These are phyloP conservation scores for Rhagoletis pomonella DNA, from an alignment of 1,140 invertebrate genomes.

Conservation along the genomic window DNA sequence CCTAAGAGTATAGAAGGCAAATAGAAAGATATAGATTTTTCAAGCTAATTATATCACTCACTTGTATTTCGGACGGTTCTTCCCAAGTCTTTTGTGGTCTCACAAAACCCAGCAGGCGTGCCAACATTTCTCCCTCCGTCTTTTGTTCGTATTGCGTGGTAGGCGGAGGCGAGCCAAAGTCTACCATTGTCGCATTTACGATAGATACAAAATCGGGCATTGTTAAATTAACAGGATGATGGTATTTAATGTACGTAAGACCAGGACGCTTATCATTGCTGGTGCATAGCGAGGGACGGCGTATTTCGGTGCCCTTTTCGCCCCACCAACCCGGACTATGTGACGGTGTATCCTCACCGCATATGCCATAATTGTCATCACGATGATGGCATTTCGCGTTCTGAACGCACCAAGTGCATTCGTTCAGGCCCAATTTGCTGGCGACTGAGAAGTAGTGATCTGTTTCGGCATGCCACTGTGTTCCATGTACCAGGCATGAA, in stretches of 20 bases:
- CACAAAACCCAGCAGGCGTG: conserved; percentile 85
- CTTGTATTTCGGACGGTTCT: conserved; percentile 81
- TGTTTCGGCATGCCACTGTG: conserved; percentile 69
- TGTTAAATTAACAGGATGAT: conserved; percentile 87
- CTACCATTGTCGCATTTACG: conserved; percentile 88
- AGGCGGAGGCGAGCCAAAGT: conserved; percentile 81
- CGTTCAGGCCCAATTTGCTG: conserved; percentile 83
- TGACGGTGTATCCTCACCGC: conserved; percentile 86
- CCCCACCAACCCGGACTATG: conserved; percentile 93
- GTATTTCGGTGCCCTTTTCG: conserved; percentile 85
- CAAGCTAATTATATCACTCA: background rate
- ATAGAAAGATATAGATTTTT: conserved; percentile 55
- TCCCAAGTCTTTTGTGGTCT: conserved; percentile 84
- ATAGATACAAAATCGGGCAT: conserved; percentile 91
- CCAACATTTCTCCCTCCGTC: conserved; percentile 83
- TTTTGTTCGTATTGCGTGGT: conserved; percentile 80
- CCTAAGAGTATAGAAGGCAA: background rate
- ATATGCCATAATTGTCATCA: conserved; percentile 89
- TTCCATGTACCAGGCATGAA: conserved; percentile 87
- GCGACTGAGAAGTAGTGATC: conserved; percentile 79
- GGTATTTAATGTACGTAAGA: conserved; percentile 90
- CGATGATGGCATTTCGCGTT: conserved; percentile 92
- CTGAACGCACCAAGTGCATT: conserved; percentile 95
- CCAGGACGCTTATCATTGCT: conserved; percentile 88
- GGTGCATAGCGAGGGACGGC: conserved; percentile 85